A percentile compares a stretch with the other conserved stretches of the same genome.
Evolutionary conservation across 2,797 vertebrate genomes (phyloP).

Genomic region (Decapterus maruadsi): DNA sequence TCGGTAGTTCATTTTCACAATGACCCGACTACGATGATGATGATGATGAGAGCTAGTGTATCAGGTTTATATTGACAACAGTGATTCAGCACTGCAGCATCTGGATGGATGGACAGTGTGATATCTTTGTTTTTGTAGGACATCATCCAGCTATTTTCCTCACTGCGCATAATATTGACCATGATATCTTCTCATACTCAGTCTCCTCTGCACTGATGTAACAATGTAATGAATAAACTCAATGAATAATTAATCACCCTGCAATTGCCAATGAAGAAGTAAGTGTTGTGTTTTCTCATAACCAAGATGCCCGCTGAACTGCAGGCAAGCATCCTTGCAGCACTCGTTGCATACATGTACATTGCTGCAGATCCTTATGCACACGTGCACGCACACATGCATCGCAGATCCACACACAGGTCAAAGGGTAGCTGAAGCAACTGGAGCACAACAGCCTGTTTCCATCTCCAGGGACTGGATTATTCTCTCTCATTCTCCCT

Average conservation of each 20-base stretch:
- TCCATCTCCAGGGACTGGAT: conserved; percentile 66
- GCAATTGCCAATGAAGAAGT: conserved; percentile 50
- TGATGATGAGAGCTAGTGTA: background rate
- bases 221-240: conserved; percentile 53
- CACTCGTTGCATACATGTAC: background rate
- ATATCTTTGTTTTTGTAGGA: background rate
- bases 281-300: conserved; percentile 41
- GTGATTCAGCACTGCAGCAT: conserved; percentile 15
- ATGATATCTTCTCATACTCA: conserved; percentile 32
- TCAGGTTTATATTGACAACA: background rate
- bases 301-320: conserved; percentile 32
- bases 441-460: conserved; percentile 68
- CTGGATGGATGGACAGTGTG: background rate
- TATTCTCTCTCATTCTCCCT: conserved; percentile 35
- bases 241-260: conserved; percentile 64
- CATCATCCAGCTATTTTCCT: background rate
- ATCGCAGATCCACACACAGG: conserved; percentile 50
- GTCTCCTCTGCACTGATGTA: conserved; percentile 38
- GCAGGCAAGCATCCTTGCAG: conserved; percentile 19
- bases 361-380: conserved; percentile 5
- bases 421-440: conserved; percentile 71
- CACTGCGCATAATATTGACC: conserved; percentile 1
- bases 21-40: background rate
- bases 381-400: conserved; percentile 1
- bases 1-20: background rate